Conservation (phyloP, 2,113 vertebrate species). For the Tringa solitaria region DNA sequence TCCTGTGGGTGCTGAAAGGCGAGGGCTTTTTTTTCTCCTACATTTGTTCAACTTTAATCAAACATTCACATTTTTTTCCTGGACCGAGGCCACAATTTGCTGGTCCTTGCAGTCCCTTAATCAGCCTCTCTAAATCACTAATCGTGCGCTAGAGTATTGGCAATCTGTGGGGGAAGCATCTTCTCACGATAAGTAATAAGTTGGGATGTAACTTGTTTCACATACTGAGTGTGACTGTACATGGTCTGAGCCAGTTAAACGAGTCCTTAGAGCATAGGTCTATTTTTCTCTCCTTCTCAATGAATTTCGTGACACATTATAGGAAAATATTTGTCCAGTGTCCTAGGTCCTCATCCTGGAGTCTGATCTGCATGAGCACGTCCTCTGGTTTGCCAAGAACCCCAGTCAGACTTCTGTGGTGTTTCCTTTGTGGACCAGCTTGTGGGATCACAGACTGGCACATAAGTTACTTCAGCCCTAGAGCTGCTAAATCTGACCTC, state of each 20-base stretch:
- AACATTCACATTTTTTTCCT: not conserved
- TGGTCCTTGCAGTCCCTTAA: not conserved
- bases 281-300: not conserved
- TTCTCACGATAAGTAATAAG: not conserved
- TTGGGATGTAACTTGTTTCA: not conserved
- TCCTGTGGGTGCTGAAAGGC: not conserved
- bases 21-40: fast-evolving
- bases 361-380: not conserved
- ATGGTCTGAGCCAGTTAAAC: not conserved
- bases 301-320: not conserved
- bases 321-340: not conserved
- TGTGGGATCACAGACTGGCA: not conserved
- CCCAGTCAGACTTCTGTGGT: not conserved
- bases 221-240: fast-evolving
- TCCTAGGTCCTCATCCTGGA: not conserved
- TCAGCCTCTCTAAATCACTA: not conserved
- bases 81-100: not conserved
- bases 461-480: not conserved
- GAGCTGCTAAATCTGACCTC: not conserved
- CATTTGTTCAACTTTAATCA: not conserved
- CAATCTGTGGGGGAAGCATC: not conserved
- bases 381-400: not conserved
- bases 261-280: not conserved
- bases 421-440: not conserved
- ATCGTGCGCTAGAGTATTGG: fast-evolving